Evolutionary conservation across 1,140 invertebrate species (phyloP).

Genomic region (Dysdera silvatica): DNA sequence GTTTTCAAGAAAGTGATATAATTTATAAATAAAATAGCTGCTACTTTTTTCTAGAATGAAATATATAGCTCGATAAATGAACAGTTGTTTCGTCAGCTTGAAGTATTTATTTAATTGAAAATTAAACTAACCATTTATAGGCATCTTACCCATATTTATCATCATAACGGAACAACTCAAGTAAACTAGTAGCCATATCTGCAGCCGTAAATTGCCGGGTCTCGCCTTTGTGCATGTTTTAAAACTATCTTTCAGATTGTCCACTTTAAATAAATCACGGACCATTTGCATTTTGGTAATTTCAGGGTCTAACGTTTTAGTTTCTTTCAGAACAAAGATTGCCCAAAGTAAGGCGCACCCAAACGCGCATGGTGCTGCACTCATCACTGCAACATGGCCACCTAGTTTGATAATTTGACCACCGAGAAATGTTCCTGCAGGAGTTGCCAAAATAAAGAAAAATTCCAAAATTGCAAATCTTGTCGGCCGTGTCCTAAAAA

Average conservation of each 20-base stretch:
- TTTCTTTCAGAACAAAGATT: slow-evolving; percentile 12
- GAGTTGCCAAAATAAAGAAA: slow-evolving; percentile 14
- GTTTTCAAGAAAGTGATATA: too few relatives aligned
- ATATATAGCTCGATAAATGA: too few relatives aligned
- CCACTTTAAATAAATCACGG: slow-evolving; percentile 3
- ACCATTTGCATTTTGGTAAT: slow-evolving; percentile 8
- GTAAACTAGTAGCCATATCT: slow-evolving; percentile 17
- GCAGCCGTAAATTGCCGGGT: slow-evolving; percentile 16
- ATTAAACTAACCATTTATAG: not conserved
- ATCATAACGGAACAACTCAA: slow-evolving; percentile 3
- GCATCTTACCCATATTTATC: slow-evolving; percentile 18
- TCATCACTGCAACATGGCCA: slow-evolving; percentile 11
- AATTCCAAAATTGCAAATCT: slow-evolving; percentile 21
- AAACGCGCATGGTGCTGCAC: not conserved
- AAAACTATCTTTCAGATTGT: slow-evolving; percentile 19
- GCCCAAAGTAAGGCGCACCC: slow-evolving; percentile 6
- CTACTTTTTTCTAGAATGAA: too few relatives aligned
- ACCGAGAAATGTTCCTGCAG: slow-evolving; percentile 5
- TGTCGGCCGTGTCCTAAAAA: slow-evolving; percentile 5
- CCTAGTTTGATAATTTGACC: slow-evolving; percentile 4
- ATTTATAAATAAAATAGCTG: too few relatives aligned
- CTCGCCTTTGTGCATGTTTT: slow-evolving; percentile 7
- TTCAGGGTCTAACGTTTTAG: not conserved
- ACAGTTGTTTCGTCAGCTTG: too few relatives aligned
- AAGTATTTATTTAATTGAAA: too few relatives aligned